Conservation (phyloP, 53 echinoderm and acorn worm species). For the Henricia sp. region DNA sequence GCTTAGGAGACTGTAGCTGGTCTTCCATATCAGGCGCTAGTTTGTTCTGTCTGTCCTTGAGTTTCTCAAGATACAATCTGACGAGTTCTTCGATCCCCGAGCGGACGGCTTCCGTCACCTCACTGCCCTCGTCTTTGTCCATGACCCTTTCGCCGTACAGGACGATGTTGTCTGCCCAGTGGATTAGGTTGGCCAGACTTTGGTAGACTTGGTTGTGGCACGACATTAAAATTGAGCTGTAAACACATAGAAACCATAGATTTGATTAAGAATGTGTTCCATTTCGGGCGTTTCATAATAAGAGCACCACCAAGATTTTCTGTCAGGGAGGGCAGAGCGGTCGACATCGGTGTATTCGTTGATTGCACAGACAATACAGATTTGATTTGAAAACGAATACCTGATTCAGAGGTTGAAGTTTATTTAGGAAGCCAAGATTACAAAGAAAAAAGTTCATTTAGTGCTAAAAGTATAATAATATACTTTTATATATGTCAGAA, state of each 20-base stretch:
- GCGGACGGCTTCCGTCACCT: slow-evolving; percentile 78
- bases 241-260: not conserved
- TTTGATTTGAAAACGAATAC: too few species aligned
- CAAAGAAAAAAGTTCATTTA: too few species aligned
- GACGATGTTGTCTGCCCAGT: slow-evolving; percentile 96
- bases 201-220: slow-evolving; percentile 88
- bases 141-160: slow-evolving; percentile 72
- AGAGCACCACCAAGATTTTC: too few species aligned
- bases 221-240: slow-evolving; percentile 83
- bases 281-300: not conserved
- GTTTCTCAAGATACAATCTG: slow-evolving; percentile 77
- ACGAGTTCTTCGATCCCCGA: slow-evolving; percentile 83
- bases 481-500: too few species aligned
- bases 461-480: too few species aligned
- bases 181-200: slow-evolving; percentile 92
- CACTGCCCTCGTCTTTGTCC: slow-evolving; percentile 71
- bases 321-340: too few species aligned
- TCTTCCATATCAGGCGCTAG: slow-evolving; percentile 26
- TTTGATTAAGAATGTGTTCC: not conserved
- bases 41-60: slow-evolving; percentile 66
- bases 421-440: too few species aligned
- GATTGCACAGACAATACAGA: too few species aligned
- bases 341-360: too few species aligned
- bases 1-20: slow-evolving; percentile 61
- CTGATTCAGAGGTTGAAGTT: too few species aligned